Base-by-base conservation (phyloP, 1,140 invertebrate genomes). In the Agrilus planipennis region DNA sequence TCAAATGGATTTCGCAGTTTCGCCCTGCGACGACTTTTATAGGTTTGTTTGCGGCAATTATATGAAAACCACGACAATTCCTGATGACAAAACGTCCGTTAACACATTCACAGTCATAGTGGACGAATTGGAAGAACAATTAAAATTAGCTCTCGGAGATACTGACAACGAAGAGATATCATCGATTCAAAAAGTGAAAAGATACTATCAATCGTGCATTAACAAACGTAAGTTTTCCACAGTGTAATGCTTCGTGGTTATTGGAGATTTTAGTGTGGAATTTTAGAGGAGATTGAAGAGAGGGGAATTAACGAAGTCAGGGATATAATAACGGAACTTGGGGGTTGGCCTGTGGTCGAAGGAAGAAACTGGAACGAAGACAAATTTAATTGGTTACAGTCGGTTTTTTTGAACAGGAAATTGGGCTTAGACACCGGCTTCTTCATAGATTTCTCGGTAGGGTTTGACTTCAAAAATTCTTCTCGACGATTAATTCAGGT, bases 11-110 rank as follows among this genome's bases (percentile, higher is more conserved):
- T 51, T 65, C 2, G 65, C 62, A 9, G 72, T 81, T 0, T 73
- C 89, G 51, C 89, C 89, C 0, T 94, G 89, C 53, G 76, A 87
- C 39, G 83, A 92, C 57, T 92, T 92, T 62, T 92, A 89, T 58
- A 53, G 73, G 41, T 88, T 84, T 47, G 72, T 82, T 0, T 87
- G 83, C 52, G 82, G 84, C 7, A 68, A 67, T 1, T 85, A 80
- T 60, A 57, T 80, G 10, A 71, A 75, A 38, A 71, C 70, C 25
- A 73, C 72, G 1, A 63, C 69, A 3, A 81, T 86, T 21, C 79
- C 80, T 0, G 80, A 84, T 41, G 81, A 86, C 52, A 81, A 79
- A 58, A 73, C 77, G 0, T 74, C 75, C 0, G 71, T 86, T 6
- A 84, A 80, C 44, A 76, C 78, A 0, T 86, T 88, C 61, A 79